Evolutionary conservation across 2,888 invertebrate genomes (phyloP).

Genomic region (Papilio demoleus): DNA sequence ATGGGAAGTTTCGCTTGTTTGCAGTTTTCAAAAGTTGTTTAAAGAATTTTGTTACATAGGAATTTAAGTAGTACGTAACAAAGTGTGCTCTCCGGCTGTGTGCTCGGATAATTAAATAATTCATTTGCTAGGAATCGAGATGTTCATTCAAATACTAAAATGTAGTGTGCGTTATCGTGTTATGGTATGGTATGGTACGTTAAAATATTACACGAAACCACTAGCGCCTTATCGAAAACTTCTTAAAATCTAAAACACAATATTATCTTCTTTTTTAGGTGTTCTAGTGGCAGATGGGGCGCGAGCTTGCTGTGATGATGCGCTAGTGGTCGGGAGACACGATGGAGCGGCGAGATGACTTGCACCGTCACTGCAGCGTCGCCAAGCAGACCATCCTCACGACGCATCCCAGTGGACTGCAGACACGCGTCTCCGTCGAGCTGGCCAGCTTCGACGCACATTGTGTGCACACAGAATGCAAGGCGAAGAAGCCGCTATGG

Average conservation of each 20-base stretch:
- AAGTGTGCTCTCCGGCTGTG: background rate
- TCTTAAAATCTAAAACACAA: slow-evolving; percentile 6
- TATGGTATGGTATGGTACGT: too few species aligned
- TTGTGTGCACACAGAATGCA: slow-evolving; percentile 72
- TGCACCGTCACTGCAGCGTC: slow-evolving; percentile 76
- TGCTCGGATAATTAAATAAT: slow-evolving; percentile 5
- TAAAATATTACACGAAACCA: too few species aligned
- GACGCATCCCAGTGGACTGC: slow-evolving; percentile 75
- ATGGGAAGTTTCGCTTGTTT: slow-evolving; percentile 35
- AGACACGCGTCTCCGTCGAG: slow-evolving; percentile 77
- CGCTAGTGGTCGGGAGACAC: slow-evolving; percentile 51
- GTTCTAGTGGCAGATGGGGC: slow-evolving; percentile 45
- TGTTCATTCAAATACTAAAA: background rate
- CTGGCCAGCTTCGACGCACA: slow-evolving; percentile 76
- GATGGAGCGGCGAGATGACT: slow-evolving; percentile 74
- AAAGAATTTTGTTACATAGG: slow-evolving; percentile 6
- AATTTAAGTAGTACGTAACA: background rate
- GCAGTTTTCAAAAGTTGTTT: slow-evolving; percentile 21
- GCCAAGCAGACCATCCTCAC: slow-evolving; percentile 79
- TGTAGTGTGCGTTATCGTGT: background rate
- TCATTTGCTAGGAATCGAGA: background rate
- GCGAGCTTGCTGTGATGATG: slow-evolving; percentile 43
- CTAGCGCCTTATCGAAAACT: too few species aligned
- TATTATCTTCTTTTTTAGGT: slow-evolving; percentile 46
- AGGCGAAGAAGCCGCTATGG: slow-evolving; percentile 63